Conservation (phyloP, 1,140 invertebrate genomes). For the Eupristina koningsbergeri region DNA sequence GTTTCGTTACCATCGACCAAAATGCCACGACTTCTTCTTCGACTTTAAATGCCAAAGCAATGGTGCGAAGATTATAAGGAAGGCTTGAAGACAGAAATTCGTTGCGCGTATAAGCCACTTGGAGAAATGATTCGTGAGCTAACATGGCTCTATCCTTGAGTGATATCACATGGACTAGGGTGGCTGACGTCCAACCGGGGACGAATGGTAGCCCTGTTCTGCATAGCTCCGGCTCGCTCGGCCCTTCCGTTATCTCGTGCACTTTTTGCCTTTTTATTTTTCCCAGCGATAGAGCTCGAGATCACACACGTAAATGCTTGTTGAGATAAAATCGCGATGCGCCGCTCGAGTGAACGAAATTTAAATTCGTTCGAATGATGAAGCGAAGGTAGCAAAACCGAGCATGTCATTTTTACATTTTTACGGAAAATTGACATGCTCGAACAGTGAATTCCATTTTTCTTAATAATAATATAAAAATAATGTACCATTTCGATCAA, state of each 20-base stretch:
- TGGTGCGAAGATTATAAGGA: background rate
- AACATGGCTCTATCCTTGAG: background rate
- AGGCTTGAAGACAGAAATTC: background rate
- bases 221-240: too few species aligned
- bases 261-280: constrained; percentile 11
- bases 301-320: background rate
- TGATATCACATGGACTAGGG: background rate
- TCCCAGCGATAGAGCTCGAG: constrained; percentile 24
- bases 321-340: background rate
- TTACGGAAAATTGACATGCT: background rate
- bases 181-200: background rate
- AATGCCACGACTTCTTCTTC: background rate
- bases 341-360: background rate
- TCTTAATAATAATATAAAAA: too few species aligned
- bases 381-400: background rate
- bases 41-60: background rate
- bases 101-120: background rate
- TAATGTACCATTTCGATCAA: too few species aligned
- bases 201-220: background rate
- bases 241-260: constrained; percentile 13
- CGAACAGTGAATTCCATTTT: background rate
- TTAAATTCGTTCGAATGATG: background rate
- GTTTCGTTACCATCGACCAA: background rate
- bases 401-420: background rate
- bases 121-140: background rate